A percentile compares a stretch with the other conserved stretches of the same genome.
Evolutionary conservation across 2,888 invertebrate genomes (phyloP).

Genomic region (Protonemura montana): DNA sequence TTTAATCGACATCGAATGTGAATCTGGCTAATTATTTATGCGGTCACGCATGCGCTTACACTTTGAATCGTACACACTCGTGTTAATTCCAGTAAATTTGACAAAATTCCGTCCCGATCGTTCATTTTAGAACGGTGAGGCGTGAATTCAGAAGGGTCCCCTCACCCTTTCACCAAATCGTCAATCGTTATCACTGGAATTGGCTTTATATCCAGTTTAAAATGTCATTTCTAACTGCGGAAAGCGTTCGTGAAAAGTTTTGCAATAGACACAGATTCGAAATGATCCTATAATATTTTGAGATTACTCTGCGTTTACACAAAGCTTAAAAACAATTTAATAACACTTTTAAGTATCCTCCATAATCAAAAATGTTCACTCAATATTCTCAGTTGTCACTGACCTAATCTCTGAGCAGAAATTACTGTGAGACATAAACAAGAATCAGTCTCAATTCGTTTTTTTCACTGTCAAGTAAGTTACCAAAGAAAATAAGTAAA

Average conservation of each 20-base stretch:
- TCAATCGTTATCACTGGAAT: background rate
- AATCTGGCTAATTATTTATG: background rate
- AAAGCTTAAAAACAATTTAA: too few relatives aligned
- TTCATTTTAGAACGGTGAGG: background rate
- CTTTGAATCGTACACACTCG: background rate
- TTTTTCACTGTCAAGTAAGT: background rate
- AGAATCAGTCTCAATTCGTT: background rate
- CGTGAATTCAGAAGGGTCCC: background rate
- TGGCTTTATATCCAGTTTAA: background rate
- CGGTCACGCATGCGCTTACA: background rate
- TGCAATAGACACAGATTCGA: background rate
- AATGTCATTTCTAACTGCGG: background rate
- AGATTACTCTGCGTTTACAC: background rate
- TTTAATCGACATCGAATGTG: background rate
- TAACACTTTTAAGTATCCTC: too few relatives aligned
- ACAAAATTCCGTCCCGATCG: background rate
- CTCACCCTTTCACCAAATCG: background rate
- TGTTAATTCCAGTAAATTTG: background rate
- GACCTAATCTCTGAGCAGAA: too few relatives aligned
- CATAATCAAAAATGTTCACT: too few relatives aligned
- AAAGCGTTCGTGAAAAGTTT: background rate
- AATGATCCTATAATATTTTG: background rate
- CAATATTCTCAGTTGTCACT: too few relatives aligned
- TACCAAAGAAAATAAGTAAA: background rate
- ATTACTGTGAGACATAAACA: too few relatives aligned